A percentile compares a stretch with the other conserved stretches of the same genome.
phyloP scores from a whole-genome alignment of 1,140 invertebrate genomes.

The Acromyrmex echinatior region DNA sequence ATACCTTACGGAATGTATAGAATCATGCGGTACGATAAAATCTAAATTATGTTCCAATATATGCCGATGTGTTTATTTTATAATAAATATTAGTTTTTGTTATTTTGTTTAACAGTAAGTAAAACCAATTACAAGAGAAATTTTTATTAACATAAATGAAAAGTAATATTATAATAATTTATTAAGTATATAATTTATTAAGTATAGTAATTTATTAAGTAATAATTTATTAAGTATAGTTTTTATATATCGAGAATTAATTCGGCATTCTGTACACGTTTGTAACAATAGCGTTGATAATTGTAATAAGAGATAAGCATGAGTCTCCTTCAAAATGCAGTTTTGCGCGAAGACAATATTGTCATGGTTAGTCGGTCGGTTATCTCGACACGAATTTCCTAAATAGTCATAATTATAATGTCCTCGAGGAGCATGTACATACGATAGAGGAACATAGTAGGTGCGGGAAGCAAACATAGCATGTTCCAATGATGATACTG shows the following conservation, averaged over 20 bases:
- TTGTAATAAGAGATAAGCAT: slow-evolving; percentile 48
- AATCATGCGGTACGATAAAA: slow-evolving; percentile 31
- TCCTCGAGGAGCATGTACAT: slow-evolving; percentile 45
- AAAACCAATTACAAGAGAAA: neutral
- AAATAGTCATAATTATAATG: slow-evolving; percentile 62
- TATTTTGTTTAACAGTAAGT: neutral
- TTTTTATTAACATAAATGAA: neutral
- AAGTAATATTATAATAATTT: neutral
- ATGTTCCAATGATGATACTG: slow-evolving; percentile 61
- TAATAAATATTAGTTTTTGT: neutral
- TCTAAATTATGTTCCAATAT: slow-evolving; percentile 10
- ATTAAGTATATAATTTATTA: neutral
- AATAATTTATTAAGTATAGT: neutral
- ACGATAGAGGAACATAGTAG: slow-evolving; percentile 39
- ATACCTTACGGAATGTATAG: slow-evolving; percentile 25
- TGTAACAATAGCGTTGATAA: slow-evolving; percentile 39
- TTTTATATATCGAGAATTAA: neutral
- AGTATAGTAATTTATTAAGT: neutral
- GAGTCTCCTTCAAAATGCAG: neutral
- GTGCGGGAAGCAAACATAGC: slow-evolving; percentile 60
- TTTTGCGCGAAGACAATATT: slow-evolving; percentile 42
- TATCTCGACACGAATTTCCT: slow-evolving; percentile 44
- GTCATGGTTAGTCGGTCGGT: slow-evolving; percentile 38
- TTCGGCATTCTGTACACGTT: neutral
- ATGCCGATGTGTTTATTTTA: slow-evolving; percentile 5